A percentile compares a stretch with the other conserved stretches of the same genome.
Conservation (phyloP, 2,113 vertebrate species). For the Sebastes fasciatus region DNA sequence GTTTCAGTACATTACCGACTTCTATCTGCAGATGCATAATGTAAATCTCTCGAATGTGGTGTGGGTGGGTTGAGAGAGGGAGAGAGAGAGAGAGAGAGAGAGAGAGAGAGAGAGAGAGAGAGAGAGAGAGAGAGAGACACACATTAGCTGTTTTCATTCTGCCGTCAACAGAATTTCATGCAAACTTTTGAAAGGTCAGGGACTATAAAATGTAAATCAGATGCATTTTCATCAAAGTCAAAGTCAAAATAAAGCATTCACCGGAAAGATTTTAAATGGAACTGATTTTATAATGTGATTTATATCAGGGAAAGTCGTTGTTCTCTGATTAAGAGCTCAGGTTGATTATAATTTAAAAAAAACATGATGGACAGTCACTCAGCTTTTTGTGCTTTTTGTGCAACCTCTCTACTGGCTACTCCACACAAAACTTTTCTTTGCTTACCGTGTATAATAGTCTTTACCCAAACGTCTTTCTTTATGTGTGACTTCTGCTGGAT, state of each 20-base stretch:
- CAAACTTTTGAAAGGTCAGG: constrained; percentile 40
- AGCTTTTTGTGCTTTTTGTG: background rate
- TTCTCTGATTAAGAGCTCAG: constrained; percentile 9
- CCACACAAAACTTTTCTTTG: too few species aligned
- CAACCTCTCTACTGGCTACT: background rate
- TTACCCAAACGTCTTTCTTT: background rate
- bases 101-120: constrained; percentile 14
- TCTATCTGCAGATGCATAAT: constrained; percentile 31
- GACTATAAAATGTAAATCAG: constrained; percentile 37
- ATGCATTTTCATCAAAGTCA: constrained; percentile 42
- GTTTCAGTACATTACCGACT: constrained; percentile 12
- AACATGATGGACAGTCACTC: background rate
- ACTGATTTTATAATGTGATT: background rate
- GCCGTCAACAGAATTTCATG: constrained; percentile 49
- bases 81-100: constrained; percentile 18
- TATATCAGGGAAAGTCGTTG: background rate
- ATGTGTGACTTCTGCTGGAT: too few species aligned
- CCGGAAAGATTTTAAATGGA: background rate
- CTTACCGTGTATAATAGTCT: too few species aligned
- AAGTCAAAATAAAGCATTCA: constrained; percentile 1
- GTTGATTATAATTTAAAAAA: background rate
- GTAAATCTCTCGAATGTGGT: constrained; percentile 10
- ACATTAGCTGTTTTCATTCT: constrained; percentile 17
- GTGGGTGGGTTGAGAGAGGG: constrained; percentile 19
- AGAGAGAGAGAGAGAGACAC: background rate